phyloP scores from a whole-genome alignment of 2,797 vertebrate species.

The Prionace glauca region DNA sequence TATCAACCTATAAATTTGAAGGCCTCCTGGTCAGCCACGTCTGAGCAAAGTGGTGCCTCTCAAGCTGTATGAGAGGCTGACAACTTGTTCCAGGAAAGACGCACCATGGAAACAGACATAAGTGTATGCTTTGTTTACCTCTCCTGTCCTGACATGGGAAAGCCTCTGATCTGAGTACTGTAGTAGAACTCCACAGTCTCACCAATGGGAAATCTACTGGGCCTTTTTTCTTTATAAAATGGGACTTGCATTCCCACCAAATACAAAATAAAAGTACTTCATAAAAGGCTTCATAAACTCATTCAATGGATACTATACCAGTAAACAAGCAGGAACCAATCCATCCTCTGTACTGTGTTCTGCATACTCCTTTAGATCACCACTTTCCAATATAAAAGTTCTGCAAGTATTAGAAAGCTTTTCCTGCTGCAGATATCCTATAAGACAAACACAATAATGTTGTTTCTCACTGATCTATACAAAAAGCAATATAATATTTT shows the following conservation, averaged over 20 bases:
- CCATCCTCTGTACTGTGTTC: slow-evolving; percentile 88
- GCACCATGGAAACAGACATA: too few species aligned
- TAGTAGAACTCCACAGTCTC: neutral
- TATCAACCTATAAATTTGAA: too few species aligned
- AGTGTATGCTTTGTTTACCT: too few species aligned
- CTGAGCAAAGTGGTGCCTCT: too few species aligned
- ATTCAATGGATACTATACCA: slow-evolving; percentile 57
- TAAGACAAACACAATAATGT: slow-evolving; percentile 43
- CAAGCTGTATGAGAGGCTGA: too few species aligned
- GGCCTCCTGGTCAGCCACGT: too few species aligned
- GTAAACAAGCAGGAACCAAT: slow-evolving; percentile 83
- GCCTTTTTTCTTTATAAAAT: neutral
- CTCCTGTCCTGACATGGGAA: too few species aligned
- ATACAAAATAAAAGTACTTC: neutral
- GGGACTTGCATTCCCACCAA: neutral
- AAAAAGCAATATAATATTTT: neutral
- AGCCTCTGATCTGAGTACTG: neutral
- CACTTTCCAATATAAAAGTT: slow-evolving; percentile 85
- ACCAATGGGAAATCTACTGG: neutral
- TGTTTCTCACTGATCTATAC: neutral
- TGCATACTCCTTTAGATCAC: slow-evolving; percentile 91
- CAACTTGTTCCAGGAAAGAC: too few species aligned
- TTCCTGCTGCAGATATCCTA: slow-evolving; percentile 95
- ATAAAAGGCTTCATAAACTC: neutral
- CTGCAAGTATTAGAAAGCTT: slow-evolving; percentile 77